Evolutionary conservation across 2,113 vertebrate species (phyloP).

Genomic region (Rostratula benghalensis): DNA sequence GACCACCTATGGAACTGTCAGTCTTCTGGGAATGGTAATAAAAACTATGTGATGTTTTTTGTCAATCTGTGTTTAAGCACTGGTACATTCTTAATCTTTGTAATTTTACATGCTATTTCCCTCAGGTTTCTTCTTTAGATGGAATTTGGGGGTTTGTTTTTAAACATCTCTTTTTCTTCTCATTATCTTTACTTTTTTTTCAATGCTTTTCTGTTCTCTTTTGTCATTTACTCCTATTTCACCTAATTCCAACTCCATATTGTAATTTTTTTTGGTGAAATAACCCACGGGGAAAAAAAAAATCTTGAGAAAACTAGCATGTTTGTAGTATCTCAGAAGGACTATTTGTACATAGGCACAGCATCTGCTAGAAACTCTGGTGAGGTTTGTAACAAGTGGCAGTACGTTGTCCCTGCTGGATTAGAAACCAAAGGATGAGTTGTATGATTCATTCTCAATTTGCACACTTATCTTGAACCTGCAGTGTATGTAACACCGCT

Average conservation of each 20-base stretch:
- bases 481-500: neutral
- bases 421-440: neutral
- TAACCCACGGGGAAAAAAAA: neutral
- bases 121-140: neutral
- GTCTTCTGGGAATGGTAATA: neutral
- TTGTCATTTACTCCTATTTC: neutral
- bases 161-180: neutral
- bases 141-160: neutral
- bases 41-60: neutral
- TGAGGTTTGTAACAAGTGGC: neutral
- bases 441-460: neutral
- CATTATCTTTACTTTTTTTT: neutral
- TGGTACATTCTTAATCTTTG: neutral
- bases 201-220: neutral
- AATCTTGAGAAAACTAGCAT: neutral
- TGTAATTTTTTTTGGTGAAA: neutral
- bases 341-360: neutral
- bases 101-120: neutral
- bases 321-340: neutral
- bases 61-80: neutral
- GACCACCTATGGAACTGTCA: neutral
- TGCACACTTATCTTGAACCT: neutral
- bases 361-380: neutral
- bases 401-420: neutral
- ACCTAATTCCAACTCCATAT: neutral